Conservation (phyloP, 2,113 vertebrate species). For the Scomber colias region DNA sequence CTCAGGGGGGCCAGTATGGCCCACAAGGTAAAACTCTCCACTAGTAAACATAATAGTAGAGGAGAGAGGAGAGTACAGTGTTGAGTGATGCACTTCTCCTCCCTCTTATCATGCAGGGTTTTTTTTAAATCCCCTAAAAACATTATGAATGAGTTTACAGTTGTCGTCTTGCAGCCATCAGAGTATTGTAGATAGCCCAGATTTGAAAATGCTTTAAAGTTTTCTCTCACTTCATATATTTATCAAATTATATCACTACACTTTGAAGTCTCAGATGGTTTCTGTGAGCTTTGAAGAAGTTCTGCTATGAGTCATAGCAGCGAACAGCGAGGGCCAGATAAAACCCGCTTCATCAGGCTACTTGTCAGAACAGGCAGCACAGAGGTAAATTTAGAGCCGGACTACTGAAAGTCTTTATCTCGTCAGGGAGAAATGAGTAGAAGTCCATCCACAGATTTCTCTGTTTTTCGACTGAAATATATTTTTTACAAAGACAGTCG, state of each 20-base stretch:
- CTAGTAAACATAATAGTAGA: background rate
- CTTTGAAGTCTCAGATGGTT: slow-evolving; percentile 69
- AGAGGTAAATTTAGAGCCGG: slow-evolving; percentile 62
- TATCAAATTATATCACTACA: slow-evolving; percentile 60
- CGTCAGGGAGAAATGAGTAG: slow-evolving; percentile 5
- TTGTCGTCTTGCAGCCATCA: slow-evolving; percentile 33
- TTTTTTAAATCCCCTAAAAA: slow-evolving; percentile 32
- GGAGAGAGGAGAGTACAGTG: background rate
- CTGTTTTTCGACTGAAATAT: slow-evolving; percentile 12
- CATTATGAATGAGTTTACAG: slow-evolving; percentile 61
- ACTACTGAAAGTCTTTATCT: slow-evolving; percentile 31
- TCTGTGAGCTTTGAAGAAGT: slow-evolving; percentile 71
- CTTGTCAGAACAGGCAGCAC: slow-evolving; percentile 60
- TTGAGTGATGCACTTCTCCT: slow-evolving; percentile 1
- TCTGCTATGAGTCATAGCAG: slow-evolving; percentile 64
- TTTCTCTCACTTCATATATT: slow-evolving; percentile 56
- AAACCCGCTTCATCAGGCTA: slow-evolving; percentile 56
- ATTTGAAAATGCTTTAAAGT: slow-evolving; percentile 59
- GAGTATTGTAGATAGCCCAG: slow-evolving; percentile 43
- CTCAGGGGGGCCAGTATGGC: slow-evolving; percentile 94
- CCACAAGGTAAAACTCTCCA: slow-evolving; percentile 89
- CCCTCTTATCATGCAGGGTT: background rate
- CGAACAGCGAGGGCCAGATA: slow-evolving; percentile 41
- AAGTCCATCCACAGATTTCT: background rate
- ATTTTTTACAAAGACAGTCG: background rate